Conservation (phyloP, 2,888 invertebrate species). For the Rugalucina vietnamica region DNA sequence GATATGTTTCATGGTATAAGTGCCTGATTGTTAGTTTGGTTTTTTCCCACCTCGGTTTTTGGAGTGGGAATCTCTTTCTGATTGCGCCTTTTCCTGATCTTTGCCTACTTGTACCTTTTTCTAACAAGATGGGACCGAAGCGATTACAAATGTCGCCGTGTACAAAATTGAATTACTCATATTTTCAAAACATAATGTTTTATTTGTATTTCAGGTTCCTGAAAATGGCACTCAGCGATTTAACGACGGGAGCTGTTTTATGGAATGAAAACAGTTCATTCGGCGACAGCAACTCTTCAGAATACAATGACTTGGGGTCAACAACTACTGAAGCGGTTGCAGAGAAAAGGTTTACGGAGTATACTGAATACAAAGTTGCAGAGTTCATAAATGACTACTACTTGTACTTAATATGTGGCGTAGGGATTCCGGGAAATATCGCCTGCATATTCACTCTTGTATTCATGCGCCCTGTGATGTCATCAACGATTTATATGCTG, state of each 20-base stretch:
- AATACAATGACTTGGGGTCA: neutral
- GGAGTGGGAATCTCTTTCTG: too few species aligned
- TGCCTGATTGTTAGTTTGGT: too few species aligned
- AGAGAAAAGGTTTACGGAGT: constrained; percentile 29
- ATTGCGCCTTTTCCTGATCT: too few species aligned
- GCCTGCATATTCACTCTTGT: constrained; percentile 72
- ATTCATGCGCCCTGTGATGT: constrained; percentile 70
- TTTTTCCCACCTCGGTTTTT: too few species aligned
- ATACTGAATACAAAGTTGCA: constrained; percentile 56
- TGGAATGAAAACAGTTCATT: neutral
- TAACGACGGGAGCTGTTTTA: neutral
- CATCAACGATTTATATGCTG: constrained; percentile 72
- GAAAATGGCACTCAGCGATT: too few species aligned
- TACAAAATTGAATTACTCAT: too few species aligned
- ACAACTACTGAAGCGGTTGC: neutral
- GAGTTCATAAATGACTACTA: constrained; percentile 72
- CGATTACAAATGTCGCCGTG: too few species aligned
- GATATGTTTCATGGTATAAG: too few species aligned
- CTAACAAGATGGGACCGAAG: too few species aligned
- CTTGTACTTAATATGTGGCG: constrained; percentile 67
- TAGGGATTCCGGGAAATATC: constrained; percentile 75
- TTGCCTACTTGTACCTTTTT: too few species aligned
- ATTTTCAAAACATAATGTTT: too few species aligned
- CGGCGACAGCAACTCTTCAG: neutral
- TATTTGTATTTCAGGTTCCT: too few species aligned